Base-by-base conservation (phyloP, 2,797 vertebrate species). In the Chrosomus eos region DNA sequence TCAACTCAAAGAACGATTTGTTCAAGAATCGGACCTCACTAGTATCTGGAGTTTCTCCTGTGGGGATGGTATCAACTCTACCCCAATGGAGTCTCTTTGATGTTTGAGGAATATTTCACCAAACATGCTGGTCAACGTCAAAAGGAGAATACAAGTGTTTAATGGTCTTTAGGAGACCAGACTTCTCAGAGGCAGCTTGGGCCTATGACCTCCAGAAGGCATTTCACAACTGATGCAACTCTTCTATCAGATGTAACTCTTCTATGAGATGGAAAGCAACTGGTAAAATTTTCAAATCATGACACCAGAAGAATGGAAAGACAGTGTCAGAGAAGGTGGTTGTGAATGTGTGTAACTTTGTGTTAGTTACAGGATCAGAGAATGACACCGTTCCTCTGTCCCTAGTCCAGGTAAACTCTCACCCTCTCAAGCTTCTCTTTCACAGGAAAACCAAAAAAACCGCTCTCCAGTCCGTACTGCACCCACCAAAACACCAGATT, bases 251-350 rank as follows among this genome's bases (percentile, higher is more conserved):
- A 51, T 16, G 18, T 7, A 51, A 21, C 48, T 74, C 28, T 74
- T 53, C 26, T 11, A 73, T 72, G 0, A 72, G 8, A 51, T 16
- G 18, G 3, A 53, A 7, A 33, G 19, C 13, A 74, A 74, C 72
- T 53, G 72, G 72, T 53, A 74, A 51, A 14, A 74, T 53, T 33
- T 53, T 74, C 18, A 74, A 53, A 36, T 74, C 72, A 36, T 74
- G 51, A 74, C 72, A 53, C 72, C 72, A 74, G 72, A 74, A 74
- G 48, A 74, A 74, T 13, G 72, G 72, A 53, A 53, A 74, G 18
- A 74, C 1, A 1, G 48, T 74, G 19, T 74, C 72, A 23, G 26
- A 23, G 48, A 74, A 74, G 11, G 2, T 53, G 48, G 48, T 33
- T 33, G 45, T 74, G 72, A 53, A 74, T 74, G 72, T 74, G 28